Evolutionary conservation across 2,797 vertebrate species (phyloP).

Genomic region (Steatocranus sp.): DNA sequence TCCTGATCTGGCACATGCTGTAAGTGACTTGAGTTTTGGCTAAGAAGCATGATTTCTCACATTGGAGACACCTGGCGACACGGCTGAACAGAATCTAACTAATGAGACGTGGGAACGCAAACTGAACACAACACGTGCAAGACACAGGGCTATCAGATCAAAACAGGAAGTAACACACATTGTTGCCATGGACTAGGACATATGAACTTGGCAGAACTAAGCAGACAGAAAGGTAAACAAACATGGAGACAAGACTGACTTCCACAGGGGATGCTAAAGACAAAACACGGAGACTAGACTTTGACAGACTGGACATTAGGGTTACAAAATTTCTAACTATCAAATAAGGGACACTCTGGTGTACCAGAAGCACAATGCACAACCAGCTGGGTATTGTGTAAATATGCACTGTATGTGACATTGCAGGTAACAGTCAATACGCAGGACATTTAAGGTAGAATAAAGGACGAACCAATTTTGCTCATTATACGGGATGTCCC

Average conservation of each 20-base stretch:
- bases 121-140: background rate
- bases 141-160: background rate
- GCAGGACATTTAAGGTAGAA: background rate
- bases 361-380: background rate
- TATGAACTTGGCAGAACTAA: background rate
- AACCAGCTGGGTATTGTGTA: background rate
- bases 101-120: background rate
- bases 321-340: background rate
- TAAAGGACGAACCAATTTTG: rapidly evolving
- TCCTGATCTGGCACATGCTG: slow-evolving; percentile 10
- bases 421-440: background rate
- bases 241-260: background rate
- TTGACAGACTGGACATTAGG: background rate
- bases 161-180: background rate
- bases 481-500: background rate
- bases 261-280: background rate
- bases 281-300: background rate
- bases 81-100: background rate
- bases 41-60: background rate
- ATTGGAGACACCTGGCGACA: background rate
- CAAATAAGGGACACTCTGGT: rapidly evolving
- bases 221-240: background rate
- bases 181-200: background rate
- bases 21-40: slow-evolving; percentile 8
- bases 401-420: rapidly evolving